These are phyloP conservation scores for Philopedon plagiatum DNA, from an alignment of 2,888 invertebrate genomes.

Conservation along the genomic window DNA sequence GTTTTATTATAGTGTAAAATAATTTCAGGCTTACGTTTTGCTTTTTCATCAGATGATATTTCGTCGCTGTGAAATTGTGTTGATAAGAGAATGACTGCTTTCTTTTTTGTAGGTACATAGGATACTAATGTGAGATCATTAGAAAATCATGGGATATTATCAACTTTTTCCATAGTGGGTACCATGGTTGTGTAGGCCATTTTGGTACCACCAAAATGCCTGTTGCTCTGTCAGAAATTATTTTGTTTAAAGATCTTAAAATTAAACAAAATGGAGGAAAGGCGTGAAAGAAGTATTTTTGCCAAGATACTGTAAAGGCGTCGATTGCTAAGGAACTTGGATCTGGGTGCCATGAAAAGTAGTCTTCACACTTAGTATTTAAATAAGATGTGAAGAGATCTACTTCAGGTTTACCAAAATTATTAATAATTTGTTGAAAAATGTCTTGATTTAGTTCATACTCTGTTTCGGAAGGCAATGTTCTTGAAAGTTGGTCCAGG, in stretches of 20 bases:
- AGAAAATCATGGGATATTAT: neutral
- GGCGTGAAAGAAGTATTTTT: constrained; percentile 42
- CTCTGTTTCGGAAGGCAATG: too few species aligned
- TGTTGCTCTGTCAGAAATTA: neutral
- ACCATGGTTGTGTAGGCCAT: constrained; percentile 24
- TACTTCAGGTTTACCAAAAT: too few species aligned
- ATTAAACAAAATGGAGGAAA: constrained; percentile 50
- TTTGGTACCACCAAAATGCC: constrained; percentile 25
- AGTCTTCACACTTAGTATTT: neutral
- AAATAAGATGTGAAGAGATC: neutral
- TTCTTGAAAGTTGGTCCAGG: too few species aligned
- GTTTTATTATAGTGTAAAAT: neutral
- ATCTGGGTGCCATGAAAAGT: neutral
- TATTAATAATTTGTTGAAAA: too few species aligned
- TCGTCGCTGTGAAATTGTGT: neutral
- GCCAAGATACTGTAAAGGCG: constrained; percentile 36
- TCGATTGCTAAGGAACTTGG: neutral
- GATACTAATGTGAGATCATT: neutral
- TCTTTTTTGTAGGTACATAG: neutral
- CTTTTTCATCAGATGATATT: neutral
- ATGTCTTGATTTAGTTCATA: neutral
- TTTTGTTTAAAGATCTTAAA: constrained; percentile 17
- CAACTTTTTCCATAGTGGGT: constrained; percentile 15
- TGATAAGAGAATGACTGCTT: neutral
- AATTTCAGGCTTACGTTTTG: neutral